Evolutionary conservation across 2,888 invertebrate species (phyloP), one percentile per base, ranked within the genome.

Genomic region (Rhorus exstirpatorius): DNA sequence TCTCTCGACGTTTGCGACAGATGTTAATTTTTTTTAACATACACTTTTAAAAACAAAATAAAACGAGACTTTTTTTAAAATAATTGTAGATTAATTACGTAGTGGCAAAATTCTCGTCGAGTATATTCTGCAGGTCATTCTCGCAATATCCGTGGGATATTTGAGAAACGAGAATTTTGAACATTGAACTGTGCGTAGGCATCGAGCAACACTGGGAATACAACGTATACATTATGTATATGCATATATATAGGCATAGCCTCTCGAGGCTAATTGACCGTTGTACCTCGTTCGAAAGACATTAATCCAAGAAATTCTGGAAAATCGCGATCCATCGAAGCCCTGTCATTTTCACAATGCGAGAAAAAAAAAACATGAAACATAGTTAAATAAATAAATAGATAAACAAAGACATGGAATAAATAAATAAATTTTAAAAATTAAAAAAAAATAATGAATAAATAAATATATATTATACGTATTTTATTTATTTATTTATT

Each of bases 101-200:
- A 31, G 3, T 31, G 31, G 31, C 31, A 31, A 2, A 31, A 31
- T 31, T 31, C 3, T 31, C 6, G 31, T 41, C 17, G 44, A 10
- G 3, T 12, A 41, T n/a, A 41, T 61, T 81, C 17, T 65, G 65
- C 24, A 26, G 60, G 44, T 76, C 76, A 63, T 38, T 63, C 21
- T 70, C 38, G 35, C 74, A 68, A 51, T 35, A 49, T 49, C 44
- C 21, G 10, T 67, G 19, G 19, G 14, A 58, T 51, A 81, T 67
- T 44, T 26, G 10, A 63, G 19, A 58, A 31, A 31, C 31, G 49
- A 49, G 38, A 26, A 46, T 19, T n/a, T 8, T 74, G 78, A 68
- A 81, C 81, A 68, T 81, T 81, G 81, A 78, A 81, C 81, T 44
- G 24, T 68, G 78, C 74, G 72, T 78, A 38, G 72, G 49, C 74